phyloP scores from a whole-genome alignment of 2,888 invertebrate genomes.

The Tetragonula carbonaria region DNA sequence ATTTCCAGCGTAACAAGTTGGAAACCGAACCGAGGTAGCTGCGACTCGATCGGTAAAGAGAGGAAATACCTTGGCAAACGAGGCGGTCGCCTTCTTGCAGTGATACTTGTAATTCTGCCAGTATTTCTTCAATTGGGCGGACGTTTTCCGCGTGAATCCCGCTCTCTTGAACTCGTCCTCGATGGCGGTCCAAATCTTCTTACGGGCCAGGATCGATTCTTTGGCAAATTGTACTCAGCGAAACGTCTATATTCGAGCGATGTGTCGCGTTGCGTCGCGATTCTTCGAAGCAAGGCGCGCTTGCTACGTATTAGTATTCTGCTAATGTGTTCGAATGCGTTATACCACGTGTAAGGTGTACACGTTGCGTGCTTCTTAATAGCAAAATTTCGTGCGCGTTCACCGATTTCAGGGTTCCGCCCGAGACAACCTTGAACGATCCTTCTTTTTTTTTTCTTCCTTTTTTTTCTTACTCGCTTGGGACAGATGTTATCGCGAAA shows the following conservation, averaged over 20 bases:
- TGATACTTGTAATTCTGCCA: constrained; percentile 75
- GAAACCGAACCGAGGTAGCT: too few relatives aligned
- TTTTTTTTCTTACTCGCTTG: background rate
- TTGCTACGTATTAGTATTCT: constrained; percentile 45
- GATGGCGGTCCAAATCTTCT: constrained; percentile 70
- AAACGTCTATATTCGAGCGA: constrained; percentile 52
- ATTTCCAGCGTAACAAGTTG: background rate
- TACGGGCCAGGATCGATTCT: constrained; percentile 55
- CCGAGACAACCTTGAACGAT: constrained; percentile 37
- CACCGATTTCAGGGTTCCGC: constrained; percentile 25
- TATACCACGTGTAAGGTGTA: constrained; percentile 36
- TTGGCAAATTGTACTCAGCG: constrained; percentile 47
- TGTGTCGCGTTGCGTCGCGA: constrained; percentile 21
- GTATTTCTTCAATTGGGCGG: constrained; percentile 72
- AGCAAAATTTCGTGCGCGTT: constrained; percentile 48
- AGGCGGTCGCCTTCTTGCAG: constrained; percentile 60
- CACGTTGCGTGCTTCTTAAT: constrained; percentile 47
- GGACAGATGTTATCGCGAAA: constrained; percentile 13
- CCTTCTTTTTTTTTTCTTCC: background rate
- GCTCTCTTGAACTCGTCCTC: constrained; percentile 68
- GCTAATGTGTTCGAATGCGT: constrained; percentile 32
- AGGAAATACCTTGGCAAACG: constrained; percentile 51
- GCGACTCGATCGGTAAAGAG: background rate
- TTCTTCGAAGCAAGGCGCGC: constrained; percentile 34
- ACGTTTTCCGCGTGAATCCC: constrained; percentile 65